phyloP scores from a whole-genome alignment of 2,888 invertebrate species.

The Athalia cordata region DNA sequence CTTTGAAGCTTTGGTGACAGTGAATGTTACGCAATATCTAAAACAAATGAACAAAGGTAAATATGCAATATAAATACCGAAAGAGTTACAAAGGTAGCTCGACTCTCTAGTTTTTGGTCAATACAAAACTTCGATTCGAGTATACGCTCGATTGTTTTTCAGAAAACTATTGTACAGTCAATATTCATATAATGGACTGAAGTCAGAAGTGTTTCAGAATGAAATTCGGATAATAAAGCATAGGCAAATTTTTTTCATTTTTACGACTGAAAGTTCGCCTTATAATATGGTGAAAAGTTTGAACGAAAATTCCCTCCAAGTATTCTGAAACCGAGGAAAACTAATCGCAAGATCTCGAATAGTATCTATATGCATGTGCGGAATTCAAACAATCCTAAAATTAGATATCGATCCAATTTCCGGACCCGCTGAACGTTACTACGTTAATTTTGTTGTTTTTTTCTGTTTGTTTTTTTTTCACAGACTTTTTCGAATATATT shows the following conservation, averaged over 20 bases:
- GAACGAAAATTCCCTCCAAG: conserved; percentile 22
- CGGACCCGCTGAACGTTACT: too few species aligned
- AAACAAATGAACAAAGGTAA: conserved; percentile 67
- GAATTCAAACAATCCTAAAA: too few species aligned
- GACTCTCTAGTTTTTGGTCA: not conserved
- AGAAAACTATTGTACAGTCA: not conserved
- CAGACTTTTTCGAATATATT: too few species aligned
- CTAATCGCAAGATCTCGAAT: not conserved
- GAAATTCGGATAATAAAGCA: conserved; percentile 33
- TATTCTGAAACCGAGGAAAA: conserved; percentile 3
- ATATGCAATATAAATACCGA: conserved; percentile 3
- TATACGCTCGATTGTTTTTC: conserved; percentile 11
- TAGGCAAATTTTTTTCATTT: conserved; percentile 29
- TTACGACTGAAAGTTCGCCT: not conserved
- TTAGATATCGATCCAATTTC: too few species aligned
- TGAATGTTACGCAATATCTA: conserved; percentile 92
- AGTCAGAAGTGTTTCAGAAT: conserved; percentile 30
- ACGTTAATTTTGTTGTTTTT: too few species aligned
- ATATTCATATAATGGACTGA: not conserved
- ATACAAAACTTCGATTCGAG: conserved; percentile 11
- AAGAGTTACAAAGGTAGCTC: not conserved
- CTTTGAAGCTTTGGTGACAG: conserved; percentile 88
- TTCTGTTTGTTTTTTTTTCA: too few species aligned
- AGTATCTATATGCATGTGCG: too few species aligned
- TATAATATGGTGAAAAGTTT: conserved; percentile 17